A percentile compares a stretch with the other conserved stretches of the same genome.
phyloP scores from a whole-genome alignment of 23 tunicate species.

The Clavelina lepadiformis region DNA sequence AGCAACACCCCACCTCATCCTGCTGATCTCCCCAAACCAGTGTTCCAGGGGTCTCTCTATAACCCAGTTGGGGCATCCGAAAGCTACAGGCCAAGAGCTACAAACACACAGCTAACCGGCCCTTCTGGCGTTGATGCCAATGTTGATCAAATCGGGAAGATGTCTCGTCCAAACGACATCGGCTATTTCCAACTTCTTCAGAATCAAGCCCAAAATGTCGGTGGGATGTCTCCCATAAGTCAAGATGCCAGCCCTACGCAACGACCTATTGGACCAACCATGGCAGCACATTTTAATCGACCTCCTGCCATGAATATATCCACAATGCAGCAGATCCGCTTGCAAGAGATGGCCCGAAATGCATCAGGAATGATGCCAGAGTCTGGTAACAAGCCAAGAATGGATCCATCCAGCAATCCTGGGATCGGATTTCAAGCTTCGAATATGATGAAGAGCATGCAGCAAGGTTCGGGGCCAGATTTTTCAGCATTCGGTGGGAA shows the following conservation, averaged over 20 bases:
- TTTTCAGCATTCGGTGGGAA: too few species aligned
- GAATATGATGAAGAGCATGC: too few species aligned
- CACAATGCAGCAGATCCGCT: constrained; percentile 25
- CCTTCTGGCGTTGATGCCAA: constrained; percentile 2
- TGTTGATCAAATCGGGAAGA: constrained; percentile 17
- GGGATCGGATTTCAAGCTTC: too few species aligned
- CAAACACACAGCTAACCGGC: neutral
- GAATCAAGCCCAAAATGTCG: constrained; percentile 10
- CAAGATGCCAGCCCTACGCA: constrained; percentile 30
- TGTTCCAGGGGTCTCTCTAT: constrained; percentile 34
- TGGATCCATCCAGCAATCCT: too few species aligned
- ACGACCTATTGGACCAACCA: constrained; percentile 32
- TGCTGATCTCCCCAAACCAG: constrained; percentile 67
- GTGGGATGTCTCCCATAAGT: constrained; percentile 39
- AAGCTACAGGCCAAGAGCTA: too few species aligned
- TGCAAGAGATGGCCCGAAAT: constrained; percentile 26
- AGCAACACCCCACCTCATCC: constrained; percentile 64
- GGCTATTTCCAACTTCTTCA: constrained; percentile 15
- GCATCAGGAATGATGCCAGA: too few species aligned
- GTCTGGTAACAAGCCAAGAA: too few species aligned
- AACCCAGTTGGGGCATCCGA: constrained; percentile 15
- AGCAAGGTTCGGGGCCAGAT: too few species aligned
- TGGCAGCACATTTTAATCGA: constrained; percentile 53
- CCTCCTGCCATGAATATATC: constrained; percentile 12
- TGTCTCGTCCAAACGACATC: constrained; percentile 40